Evolutionary conservation across 1,140 invertebrate species (phyloP), one percentile per base, ranked within the genome.

Genomic region (Fopius arisanus): DNA sequence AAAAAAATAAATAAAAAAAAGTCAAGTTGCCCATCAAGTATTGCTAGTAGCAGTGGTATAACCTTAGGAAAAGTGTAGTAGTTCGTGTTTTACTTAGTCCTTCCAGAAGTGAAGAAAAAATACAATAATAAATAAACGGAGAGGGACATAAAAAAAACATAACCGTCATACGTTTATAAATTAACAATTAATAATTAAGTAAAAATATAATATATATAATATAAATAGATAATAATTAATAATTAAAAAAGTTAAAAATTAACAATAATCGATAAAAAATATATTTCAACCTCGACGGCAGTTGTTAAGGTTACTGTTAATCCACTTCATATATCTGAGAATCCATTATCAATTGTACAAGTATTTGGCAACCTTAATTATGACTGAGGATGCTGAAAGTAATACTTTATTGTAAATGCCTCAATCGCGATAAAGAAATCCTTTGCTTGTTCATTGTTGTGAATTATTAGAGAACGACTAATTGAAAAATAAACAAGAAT

Each of bases 361-460:
- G 12, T 59, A 59, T 10, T 59, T 23, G 23, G 10, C 26, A 26
- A 28, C 14, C 23, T 28, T 28, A 71, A 37, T 28, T 78, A 54
- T 81, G 75, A 82, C 77, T 16, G 19, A 28, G 5, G 23, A 9
- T 26, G 26, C 26, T 21, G 9, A 59, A 59, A 59, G 7, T 23
- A 6, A 68, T 67, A 54, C 28, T 67, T 73, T 67, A 70, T 78
- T 84, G 78, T 83, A 74, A 77, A 78, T 3, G 79, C 71, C 26
- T n/a, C 16, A 26, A 33, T 21, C 63, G 37, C 26, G 16, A 14
- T 59, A 28, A 21, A 28, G 75, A 83, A 85, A 82, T 33, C 54
- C 80, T 78, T 77, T 84, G 83, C 83, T 85, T 86, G 84, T 79
- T 84, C 59, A 81, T 80, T 82, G 82, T 85, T 85, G 83, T 86